phyloP scores from a whole-genome alignment of 2,888 invertebrate species.

The Ichneumon xanthorius region DNA sequence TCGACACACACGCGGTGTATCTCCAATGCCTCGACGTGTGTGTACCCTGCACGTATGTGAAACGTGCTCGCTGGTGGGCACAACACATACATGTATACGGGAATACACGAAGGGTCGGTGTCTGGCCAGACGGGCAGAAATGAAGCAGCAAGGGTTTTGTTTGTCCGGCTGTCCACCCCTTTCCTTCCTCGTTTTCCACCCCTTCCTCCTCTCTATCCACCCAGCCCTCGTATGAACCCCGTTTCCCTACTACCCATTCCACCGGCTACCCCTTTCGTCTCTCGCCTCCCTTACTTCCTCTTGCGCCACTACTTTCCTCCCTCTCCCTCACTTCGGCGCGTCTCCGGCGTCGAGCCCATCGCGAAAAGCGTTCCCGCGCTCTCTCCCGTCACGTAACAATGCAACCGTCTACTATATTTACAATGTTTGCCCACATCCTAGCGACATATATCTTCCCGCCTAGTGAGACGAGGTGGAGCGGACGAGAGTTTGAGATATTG shows the following conservation, averaged over 20 bases:
- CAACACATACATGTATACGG: conserved; percentile 25
- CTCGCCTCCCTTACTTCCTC: conserved; percentile 57
- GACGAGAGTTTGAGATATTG: conserved; percentile 75
- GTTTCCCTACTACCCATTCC: conserved; percentile 55
- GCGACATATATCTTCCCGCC: conserved; percentile 78
- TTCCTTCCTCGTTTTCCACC: conserved; percentile 78
- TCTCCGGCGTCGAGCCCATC: conserved; percentile 60
- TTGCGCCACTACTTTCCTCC: conserved; percentile 64
- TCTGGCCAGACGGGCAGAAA: conserved; percentile 84
- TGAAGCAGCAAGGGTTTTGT: conserved; percentile 85
- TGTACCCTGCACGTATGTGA: conserved; percentile 1
- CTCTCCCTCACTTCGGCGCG: conserved; percentile 57
- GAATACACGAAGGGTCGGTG: conserved; percentile 77
- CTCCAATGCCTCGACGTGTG: not conserved
- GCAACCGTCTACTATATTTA: conserved; percentile 71
- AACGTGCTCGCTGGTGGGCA: conserved; percentile 15
- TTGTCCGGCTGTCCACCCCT: conserved; percentile 84
- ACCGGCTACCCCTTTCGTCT: conserved; percentile 60
- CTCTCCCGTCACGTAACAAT: conserved; percentile 77
- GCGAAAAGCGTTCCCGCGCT: conserved; percentile 50
- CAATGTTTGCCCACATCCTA: conserved; percentile 81
- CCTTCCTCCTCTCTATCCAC: conserved; percentile 59
- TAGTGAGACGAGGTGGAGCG: conserved; percentile 25
- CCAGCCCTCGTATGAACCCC: conserved; percentile 55
- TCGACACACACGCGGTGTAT: conserved; percentile 16